Evolutionary conservation across 2,113 vertebrate species (phyloP), one percentile per base, ranked within the genome.

Genomic region (Petromus typicus): DNA sequence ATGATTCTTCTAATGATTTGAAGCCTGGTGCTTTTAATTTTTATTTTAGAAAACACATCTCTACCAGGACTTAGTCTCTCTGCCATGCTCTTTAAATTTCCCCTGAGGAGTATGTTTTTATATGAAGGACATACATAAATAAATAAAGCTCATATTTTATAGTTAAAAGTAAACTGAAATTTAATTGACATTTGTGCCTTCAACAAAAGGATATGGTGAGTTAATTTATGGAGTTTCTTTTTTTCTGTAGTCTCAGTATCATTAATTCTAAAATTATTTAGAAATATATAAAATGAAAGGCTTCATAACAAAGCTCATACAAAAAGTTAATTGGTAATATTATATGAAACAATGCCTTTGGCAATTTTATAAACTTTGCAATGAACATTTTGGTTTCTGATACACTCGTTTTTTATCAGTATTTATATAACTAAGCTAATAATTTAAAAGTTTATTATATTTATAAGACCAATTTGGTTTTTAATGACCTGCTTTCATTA

Each of bases 191-290:
- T 98, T 98, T 69, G 16, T 95, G 94, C 85, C 51, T 98, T 87
- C 96, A 96, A 96, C 96, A 98, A 93, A 98, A 98, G 14, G 84
- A 66, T 80, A 97, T 94, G 98, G 98, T 98, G 97, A 78, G 48
- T 66, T 30, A 76, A 83, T 89, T 75, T 27, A 66, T 23, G 54
- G 40, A 75, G 40, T 97, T 98, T 97, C 86, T 51, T 78, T 78
- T 20, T 34, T 3, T 92, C 66, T 94, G 54, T 89, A 90, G 57
- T 51, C 67, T 7, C 88, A 97, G 66, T 54, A 59, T 80, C 86
- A 92, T 43, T 76, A 94, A 95, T 69, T 89, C 89, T 93, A 92
- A 95, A 97, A 94, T 57, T 93, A 92, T 32, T 69, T 95, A 76
- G 88, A 95, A 95, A 91, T 22, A 69, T 88, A 95, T 86, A 96